phyloP scores from a whole-genome alignment of 2,797 vertebrate species.

The Botia almorhae region DNA sequence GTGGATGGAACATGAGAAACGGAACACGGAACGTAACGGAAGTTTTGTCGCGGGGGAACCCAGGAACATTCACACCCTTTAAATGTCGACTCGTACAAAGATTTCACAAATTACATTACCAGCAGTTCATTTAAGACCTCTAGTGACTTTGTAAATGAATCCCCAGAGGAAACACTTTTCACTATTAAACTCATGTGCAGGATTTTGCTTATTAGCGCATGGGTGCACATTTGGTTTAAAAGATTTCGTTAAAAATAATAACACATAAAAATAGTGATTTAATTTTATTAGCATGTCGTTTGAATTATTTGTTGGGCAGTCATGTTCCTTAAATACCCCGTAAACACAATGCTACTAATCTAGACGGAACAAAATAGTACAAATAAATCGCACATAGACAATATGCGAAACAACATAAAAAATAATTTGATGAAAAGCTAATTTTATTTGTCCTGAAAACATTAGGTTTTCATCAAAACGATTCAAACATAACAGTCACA shows the following conservation, averaged over 20 bases:
- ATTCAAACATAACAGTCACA: background rate
- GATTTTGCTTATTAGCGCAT: background rate
- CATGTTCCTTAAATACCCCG: conserved; percentile 39
- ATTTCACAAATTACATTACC: conserved; percentile 1
- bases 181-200: conserved; percentile 2
- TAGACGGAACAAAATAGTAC: conserved; percentile 3
- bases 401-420: conserved; percentile 25
- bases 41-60: conserved; percentile 60
- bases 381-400: conserved; percentile 10
- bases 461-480: conserved; percentile 24
- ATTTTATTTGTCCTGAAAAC: conserved; percentile 16
- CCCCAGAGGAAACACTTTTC: background rate
- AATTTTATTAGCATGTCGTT: conserved; percentile 16
- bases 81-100: background rate
- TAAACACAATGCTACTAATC: conserved; percentile 31
- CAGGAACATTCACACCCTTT: conserved; percentile 55
- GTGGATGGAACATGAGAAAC: conserved; percentile 44
- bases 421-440: conserved; percentile 23
- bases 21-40: conserved; percentile 54
- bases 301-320: conserved; percentile 16
- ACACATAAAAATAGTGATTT: background rate
- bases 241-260: conserved; percentile 1
- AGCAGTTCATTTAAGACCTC: conserved; percentile 1
- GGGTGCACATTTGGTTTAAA: background rate
- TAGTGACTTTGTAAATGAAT: background rate